These are phyloP conservation scores for Orchestes rusci DNA, from an alignment of 2,888 invertebrate genomes.

Conservation along the genomic window DNA sequence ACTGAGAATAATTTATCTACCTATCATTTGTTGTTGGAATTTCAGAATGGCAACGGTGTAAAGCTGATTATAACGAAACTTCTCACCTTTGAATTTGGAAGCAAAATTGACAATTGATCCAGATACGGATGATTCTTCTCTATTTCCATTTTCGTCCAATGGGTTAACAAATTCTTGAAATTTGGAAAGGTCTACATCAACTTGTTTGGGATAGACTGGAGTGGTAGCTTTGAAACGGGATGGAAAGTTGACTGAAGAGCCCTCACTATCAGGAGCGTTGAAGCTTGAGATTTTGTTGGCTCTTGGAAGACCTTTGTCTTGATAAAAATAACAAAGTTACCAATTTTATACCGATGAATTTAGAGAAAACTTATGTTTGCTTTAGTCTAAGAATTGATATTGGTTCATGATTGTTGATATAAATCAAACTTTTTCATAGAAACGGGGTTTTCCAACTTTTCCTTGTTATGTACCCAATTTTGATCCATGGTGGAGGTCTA, in stretches of 20 bases:
- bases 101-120: slow-evolving; percentile 22
- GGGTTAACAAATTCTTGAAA: slow-evolving; percentile 11
- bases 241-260: slow-evolving; percentile 29
- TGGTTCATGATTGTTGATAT: too few relatives aligned
- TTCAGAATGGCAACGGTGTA: too few relatives aligned
- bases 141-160: background rate
- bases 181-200: slow-evolving; percentile 16
- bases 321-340: too few relatives aligned
- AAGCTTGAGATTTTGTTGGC: background rate
- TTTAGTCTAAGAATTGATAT: too few relatives aligned
- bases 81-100: slow-evolving; percentile 22
- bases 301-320: too few relatives aligned
- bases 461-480: too few relatives aligned
- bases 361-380: too few relatives aligned
- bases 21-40: background rate
- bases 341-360: too few relatives aligned
- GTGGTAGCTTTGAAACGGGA: slow-evolving; percentile 33
- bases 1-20: background rate
- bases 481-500: too few relatives aligned
- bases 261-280: background rate
- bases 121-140: background rate
- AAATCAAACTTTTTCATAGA: too few relatives aligned
- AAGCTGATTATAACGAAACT: background rate
- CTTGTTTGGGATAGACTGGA: slow-evolving; percentile 28
- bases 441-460: too few relatives aligned